Base-by-base conservation (phyloP, 2,113 vertebrate genomes). In the Glareola pratincola region DNA sequence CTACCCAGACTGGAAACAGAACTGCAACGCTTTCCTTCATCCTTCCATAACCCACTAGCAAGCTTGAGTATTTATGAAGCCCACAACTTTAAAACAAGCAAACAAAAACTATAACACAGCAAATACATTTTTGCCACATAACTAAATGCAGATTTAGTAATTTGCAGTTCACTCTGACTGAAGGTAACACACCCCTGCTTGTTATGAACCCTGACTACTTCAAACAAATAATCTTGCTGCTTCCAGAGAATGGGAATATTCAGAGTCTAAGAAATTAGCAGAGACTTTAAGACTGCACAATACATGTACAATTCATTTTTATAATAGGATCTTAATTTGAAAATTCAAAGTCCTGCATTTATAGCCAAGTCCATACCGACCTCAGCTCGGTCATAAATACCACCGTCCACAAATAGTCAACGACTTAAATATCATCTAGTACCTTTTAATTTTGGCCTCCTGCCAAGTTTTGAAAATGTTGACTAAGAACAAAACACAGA, bases 321-420 rank as follows among this genome's bases (percentile, higher is more conserved):
- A 71, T 68, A 92, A 67, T 7, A 85, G 34, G 24, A 89, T 69
- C 75, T 82, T 90, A 17, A 26, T 59, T 69, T 90, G 88, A 92
- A 83, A 90, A 91, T 82, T 75, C 53, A 39, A 77, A 91, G 51
- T 72, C 54, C 88, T 94, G 22, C 50, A 78, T 95, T 93, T 91
- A 91, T 66, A 80, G 60, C 67, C 27, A 66, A 88, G 27, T 91
- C 72, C 79, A 80, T 26, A 48, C 34, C 81, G 85, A 88, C 60
- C 72, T 90, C 90, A 90, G 85, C 73, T 85, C 24, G 15, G 71
- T 34, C 85, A 81, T 87, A 92, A 77, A 81, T 83, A 85, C n/a
- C 81, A 90, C 21, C 48, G 71, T 81, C 83, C 74, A 59, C 72
- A 92, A 96, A 86, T 3, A 88, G 72, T 51, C 47, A 88, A 92